Percentiles rank a stretch among this genome's conserved stretches.
phyloP scores from a whole-genome alignment of 2,113 vertebrate genomes.

The Lepus timidus region DNA sequence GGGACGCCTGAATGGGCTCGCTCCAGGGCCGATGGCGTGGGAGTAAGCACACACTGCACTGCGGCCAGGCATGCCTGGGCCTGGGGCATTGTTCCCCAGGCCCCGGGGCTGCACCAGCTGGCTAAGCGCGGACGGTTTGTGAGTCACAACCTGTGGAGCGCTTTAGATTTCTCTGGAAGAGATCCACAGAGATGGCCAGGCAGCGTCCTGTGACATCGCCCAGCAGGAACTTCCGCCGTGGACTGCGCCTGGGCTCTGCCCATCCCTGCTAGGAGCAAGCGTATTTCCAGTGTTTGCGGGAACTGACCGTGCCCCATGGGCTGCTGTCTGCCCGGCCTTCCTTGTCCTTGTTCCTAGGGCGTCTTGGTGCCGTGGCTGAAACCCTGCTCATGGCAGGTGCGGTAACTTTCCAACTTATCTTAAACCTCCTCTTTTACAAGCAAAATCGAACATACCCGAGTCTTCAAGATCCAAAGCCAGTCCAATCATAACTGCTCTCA shows the following conservation, averaged over 20 bases:
- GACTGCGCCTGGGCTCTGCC: no score
- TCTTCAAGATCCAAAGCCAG: not conserved
- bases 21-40: not conserved
- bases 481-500: not conserved
- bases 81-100: not conserved
- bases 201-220: not conserved
- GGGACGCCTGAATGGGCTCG: not conserved
- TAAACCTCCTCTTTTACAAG: not conserved
- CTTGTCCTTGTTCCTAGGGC: not conserved
- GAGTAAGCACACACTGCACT: not conserved
- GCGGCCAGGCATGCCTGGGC: not conserved
- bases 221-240: not conserved
- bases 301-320: not conserved
- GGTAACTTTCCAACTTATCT: not conserved
- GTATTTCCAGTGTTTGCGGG: accelerated
- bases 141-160: not conserved
- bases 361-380: not conserved
- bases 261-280: accelerated
- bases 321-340: accelerated
- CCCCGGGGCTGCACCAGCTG: not conserved
- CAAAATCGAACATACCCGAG: not conserved
- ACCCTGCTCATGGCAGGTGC: not conserved
- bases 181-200: not conserved
- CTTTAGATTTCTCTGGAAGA: not conserved
- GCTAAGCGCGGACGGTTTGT: not conserved